Base-by-base conservation (phyloP, 2,113 vertebrate species). In the Oxygymnocypris stewartii region DNA sequence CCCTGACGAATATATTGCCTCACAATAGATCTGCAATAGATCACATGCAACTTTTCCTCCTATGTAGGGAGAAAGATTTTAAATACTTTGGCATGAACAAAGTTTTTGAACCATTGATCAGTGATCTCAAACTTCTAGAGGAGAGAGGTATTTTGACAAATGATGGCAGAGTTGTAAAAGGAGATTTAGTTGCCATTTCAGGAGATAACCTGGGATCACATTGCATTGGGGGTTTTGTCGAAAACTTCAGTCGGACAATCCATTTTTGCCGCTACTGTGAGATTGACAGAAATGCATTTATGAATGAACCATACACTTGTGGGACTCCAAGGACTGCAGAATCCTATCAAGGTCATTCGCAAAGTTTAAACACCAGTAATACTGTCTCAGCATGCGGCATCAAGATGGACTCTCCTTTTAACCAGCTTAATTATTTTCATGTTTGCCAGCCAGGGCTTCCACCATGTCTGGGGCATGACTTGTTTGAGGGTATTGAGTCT, bases 21-120 rank as follows among this genome's bases (percentile, higher is more conserved):
- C 78, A 85, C 84, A 54, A 74, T 1, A 12, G 65, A 42, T 87
- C 85, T 74, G 85, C 85, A 47, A 18, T 54, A 82, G 88, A 88
- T 9, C 76, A 89, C 11, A 88, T 89, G 90, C 51, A 74, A 67
- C 83, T 88, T 57, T 71, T 88, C 28, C 61, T 87, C n/a, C 40
- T 90, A 35, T 80, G 87, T 88, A 84, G 20, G 83, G 89, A 88
- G 78, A 90, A 84, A 10, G 73, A 86, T 25, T 87, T 89, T 31
- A 87, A 90, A 42, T 40, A 85, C 11, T 90, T 90, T 86, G 87
- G 79, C n/a, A 74, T 82, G 37, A 37, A 54, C 47, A 89, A 75
- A 14, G 71, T 87, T 37, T 89, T 89, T 28, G 85, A 87, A 14
- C 76, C 83, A 49, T 6, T 90, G 12, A 31, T 89, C 2, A 6